Percentiles rank a stretch among this genome's conserved stretches.
These are phyloP conservation scores for Diaperis boleti DNA, from an alignment of 2,888 invertebrate genomes.

Conservation along the genomic window DNA sequence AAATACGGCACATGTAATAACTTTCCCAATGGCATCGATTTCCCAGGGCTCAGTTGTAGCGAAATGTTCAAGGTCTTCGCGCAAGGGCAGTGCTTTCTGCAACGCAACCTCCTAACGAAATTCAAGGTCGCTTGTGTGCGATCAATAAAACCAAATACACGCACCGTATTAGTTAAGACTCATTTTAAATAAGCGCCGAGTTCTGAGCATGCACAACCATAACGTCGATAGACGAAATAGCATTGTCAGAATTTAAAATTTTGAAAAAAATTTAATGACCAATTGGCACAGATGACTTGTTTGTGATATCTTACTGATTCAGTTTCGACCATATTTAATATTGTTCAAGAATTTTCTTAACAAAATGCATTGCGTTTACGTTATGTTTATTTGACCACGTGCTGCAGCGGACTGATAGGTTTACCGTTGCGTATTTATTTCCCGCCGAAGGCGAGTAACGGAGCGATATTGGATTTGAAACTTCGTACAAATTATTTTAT, in stretches of 20 bases:
- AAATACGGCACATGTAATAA: neutral
- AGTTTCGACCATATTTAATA: too few relatives aligned
- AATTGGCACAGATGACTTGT: too few relatives aligned
- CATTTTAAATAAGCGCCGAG: conserved; percentile 22
- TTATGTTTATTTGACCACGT: conserved; percentile 44
- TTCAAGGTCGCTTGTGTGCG: conserved; percentile 59
- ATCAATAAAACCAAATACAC: conserved; percentile 52
- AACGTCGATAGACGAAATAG: too few relatives aligned
- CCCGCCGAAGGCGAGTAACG: conserved; percentile 18
- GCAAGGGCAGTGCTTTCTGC: conserved; percentile 58
- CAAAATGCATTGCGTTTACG: neutral
- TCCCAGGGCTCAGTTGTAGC: conserved; percentile 28
- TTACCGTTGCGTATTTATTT: conserved; percentile 42
- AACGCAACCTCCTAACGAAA: conserved; percentile 51
- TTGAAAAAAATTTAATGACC: too few relatives aligned
- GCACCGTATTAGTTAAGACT: conserved; percentile 24
- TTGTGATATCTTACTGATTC: too few relatives aligned
- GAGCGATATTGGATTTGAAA: neutral
- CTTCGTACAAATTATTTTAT: neutral
- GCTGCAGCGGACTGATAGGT: conserved; percentile 38
- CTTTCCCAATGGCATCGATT: conserved; percentile 30
- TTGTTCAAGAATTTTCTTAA: too few relatives aligned
- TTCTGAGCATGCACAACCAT: too few relatives aligned
- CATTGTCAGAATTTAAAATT: too few relatives aligned
- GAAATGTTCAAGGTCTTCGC: conserved; percentile 59